Base-by-base conservation (phyloP, 1,140 invertebrate species). In the Anoplolepis gracilipes region DNA sequence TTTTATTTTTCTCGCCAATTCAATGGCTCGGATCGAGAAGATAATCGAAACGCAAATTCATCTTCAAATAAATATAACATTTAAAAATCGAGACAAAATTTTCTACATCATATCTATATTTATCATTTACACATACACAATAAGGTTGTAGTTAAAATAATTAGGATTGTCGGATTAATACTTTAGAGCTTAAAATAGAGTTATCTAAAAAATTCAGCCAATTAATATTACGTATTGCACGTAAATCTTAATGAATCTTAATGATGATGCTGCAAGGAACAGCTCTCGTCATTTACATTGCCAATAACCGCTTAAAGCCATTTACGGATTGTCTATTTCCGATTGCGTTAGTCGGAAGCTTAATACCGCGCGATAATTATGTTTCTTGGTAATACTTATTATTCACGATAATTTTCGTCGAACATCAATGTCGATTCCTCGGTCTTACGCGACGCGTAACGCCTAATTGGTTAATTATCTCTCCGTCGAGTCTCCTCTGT, bases 401-500 rank as follows among this genome's bases (percentile, higher is more conserved):
- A 69, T 59, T 82, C 39, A 69, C 62, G 77, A 78, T 82, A 87
- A 85, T 89, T 88, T 87, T 65, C 49, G 28, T 59, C 25, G 53
- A 57, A 16, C 57, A 86, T 75, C 85, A 59, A 61, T 85, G 64
- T 76, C 85, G 81, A 85, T 87, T 75, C 73, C 55, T 70, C 64
- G 57, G 33, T 33, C 77, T 75, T 86, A 85, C 53, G 62, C 55
- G 75, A 87, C 82, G 64, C 84, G 88, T 88, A 86, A 65, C 84
- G 59, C 84, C 86, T 89, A 89, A 89, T 89, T 89, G 86, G 88
- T 77, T 88, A 88, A 89, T 89, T 89, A 89, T 87, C 87, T 42
- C 85, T 81, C 64, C 81, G 57, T 55, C 81, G 59, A 33, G 65
- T 42, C 39, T 75, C 36, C 33, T 59, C 70, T 67, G 76, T 55